Percentiles rank a stretch among this genome's conserved stretches.
Conservation (phyloP, 2,113 vertebrate genomes). For the Toxotes jaculatrix region DNA sequence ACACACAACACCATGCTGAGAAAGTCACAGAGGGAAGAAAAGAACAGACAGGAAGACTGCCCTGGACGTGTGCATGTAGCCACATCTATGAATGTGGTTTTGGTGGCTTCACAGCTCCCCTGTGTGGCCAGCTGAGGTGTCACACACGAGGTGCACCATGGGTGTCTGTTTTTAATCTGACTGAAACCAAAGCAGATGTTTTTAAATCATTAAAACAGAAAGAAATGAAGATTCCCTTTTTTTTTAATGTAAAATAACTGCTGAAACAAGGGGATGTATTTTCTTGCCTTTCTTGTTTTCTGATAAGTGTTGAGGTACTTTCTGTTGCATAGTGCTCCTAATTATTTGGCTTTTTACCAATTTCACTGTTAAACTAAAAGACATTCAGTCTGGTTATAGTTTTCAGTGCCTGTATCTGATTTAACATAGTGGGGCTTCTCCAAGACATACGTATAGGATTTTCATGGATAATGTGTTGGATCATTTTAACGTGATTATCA, state of each 20-base stretch:
- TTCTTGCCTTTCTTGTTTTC: background rate
- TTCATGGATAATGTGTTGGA: background rate
- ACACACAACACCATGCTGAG: constrained; percentile 32
- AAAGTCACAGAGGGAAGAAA: constrained; percentile 25
- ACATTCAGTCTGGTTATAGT: background rate
- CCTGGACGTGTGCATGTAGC: background rate
- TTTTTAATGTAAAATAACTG: too few relatives aligned
- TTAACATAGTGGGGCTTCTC: background rate
- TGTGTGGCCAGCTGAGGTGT: constrained; percentile 64
- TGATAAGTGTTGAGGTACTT: background rate
- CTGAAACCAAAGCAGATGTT: background rate
- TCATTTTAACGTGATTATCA: background rate
- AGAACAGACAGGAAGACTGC: constrained; percentile 21
- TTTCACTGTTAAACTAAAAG: background rate
- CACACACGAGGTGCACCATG: constrained; percentile 20
- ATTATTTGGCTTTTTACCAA: background rate
- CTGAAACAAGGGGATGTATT: background rate
- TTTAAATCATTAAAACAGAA: background rate
- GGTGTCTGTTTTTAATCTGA: background rate
- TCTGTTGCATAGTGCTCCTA: background rate
- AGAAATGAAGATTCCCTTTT: too few relatives aligned
- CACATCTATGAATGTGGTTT: constrained; percentile 12
- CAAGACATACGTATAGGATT: background rate
- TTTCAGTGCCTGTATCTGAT: background rate
- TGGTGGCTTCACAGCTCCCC: constrained; percentile 77